Evolutionary conservation across 2,888 invertebrate genomes (phyloP), one percentile per base, ranked within the genome.

Genomic region (Idaea aversata): DNA sequence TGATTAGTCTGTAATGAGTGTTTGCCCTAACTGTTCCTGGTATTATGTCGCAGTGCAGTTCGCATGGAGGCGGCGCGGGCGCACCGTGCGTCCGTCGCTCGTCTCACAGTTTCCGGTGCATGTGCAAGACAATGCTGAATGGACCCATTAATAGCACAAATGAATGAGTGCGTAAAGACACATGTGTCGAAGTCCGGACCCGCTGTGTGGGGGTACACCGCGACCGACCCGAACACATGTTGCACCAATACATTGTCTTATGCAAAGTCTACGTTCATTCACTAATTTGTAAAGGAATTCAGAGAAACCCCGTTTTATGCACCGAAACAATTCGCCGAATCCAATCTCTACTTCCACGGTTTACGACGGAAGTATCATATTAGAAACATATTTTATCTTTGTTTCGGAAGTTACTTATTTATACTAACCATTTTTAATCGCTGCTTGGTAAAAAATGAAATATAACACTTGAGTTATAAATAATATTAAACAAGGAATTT

Each of bases 71-170:
- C 61, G 58, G 34, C 64, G 59, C 70, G 64, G 63, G 65, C 66
- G 69, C 63, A 67, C 34, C 61, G 67, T 59, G 65, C 63, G 79
- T 76, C 79, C 80, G 77, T 72, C 76, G 74, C 80, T 73, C 76
- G 75, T 75, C 76, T 73, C 78, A 75, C 75, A 68, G 81, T 85
- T 88, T 92, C 92, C 91, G 91, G 88, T 85, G 89, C 92, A 92
- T 90, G 81, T 92, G 92, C 90, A 86, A 86, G 88, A 91, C 91
- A 91, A 92, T 92, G 84, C 80, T 88, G 87, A 90, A 91, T 90
- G 91, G 88, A 83, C 85, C 86, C 91, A 88, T 90, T 91, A 91
- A 91, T 90, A 90, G 88, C 86, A 85, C 79, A 84, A 85, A 83
- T 90, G 90, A 91, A 91, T 92, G 91, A 88, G 83, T 84, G 88